Conservation (phyloP, 2,888 invertebrate species). For the Hirtodrosophila trivittata region DNA sequence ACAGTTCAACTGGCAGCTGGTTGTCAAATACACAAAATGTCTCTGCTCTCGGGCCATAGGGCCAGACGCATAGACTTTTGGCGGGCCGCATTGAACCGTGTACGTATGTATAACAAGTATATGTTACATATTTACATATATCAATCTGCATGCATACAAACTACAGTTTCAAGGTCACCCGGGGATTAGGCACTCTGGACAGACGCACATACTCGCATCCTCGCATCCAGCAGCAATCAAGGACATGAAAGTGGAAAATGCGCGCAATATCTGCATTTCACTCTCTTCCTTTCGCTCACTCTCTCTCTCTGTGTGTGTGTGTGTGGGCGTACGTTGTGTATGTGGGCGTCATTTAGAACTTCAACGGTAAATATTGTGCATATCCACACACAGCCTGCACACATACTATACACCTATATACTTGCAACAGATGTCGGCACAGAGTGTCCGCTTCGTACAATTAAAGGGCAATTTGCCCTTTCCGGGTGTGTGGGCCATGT, state of each 20-base stretch:
- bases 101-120: slow-evolving; percentile 9
- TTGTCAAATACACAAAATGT: slow-evolving; percentile 61
- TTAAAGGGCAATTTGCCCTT: slow-evolving; percentile 69
- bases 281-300: not conserved
- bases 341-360: slow-evolving; percentile 42
- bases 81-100: slow-evolving; percentile 46
- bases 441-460: slow-evolving; percentile 62
- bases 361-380: slow-evolving; percentile 61
- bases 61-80: slow-evolving; percentile 20
- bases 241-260: slow-evolving; percentile 49
- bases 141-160: slow-evolving; percentile 20
- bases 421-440: not conserved
- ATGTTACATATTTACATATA: not conserved
- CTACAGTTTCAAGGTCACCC: slow-evolving; percentile 53
- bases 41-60: slow-evolving; percentile 3
- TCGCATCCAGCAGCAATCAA: slow-evolving; percentile 44
- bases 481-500: slow-evolving; percentile 41
- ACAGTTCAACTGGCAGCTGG: slow-evolving; percentile 65
- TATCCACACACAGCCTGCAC: slow-evolving; percentile 3
- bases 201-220: slow-evolving; percentile 43
- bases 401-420: too few relatives aligned
- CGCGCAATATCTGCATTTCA: not conserved
- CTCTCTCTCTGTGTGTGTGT: not conserved
- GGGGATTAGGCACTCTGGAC: slow-evolving; percentile 45
- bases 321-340: slow-evolving; percentile 9